Evolutionary conservation across 2,888 invertebrate genomes (phyloP).

Genomic region (Clanis bilineata): DNA sequence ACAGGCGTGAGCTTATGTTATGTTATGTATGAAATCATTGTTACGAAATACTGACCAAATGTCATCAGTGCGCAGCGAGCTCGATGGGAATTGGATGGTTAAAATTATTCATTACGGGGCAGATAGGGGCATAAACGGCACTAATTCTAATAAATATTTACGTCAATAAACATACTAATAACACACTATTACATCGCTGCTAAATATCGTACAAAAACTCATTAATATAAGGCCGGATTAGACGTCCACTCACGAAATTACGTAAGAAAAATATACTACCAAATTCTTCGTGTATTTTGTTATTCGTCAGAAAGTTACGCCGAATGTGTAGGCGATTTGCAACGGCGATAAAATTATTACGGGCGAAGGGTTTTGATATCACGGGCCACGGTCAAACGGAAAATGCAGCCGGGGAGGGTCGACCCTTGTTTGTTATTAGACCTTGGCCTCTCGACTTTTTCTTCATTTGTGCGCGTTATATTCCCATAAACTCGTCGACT

Average conservation of each 20-base stretch:
- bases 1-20: too few relatives aligned
- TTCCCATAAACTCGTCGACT: neutral
- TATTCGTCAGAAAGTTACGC: neutral
- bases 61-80: too few relatives aligned
- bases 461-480: neutral
- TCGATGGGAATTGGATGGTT: too few relatives aligned
- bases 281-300: neutral
- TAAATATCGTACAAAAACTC: neutral
- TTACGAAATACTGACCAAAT: too few relatives aligned
- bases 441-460: neutral
- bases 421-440: neutral
- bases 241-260: neutral
- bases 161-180: too few relatives aligned
- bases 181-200: too few relatives aligned
- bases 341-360: slow-evolving; percentile 6
- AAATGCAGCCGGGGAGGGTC: neutral
- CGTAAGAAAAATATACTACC: neutral
- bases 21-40: too few relatives aligned
- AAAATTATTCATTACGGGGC: too few relatives aligned
- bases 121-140: too few relatives aligned
- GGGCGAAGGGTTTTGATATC: neutral
- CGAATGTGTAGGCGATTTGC: neutral
- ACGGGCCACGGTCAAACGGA: slow-evolving; percentile 2
- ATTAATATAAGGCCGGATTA: neutral
- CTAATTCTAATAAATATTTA: too few relatives aligned